These are phyloP conservation scores for Philaenus spumarius DNA, from an alignment of 1,140 invertebrate species.

Conservation along the genomic window DNA sequence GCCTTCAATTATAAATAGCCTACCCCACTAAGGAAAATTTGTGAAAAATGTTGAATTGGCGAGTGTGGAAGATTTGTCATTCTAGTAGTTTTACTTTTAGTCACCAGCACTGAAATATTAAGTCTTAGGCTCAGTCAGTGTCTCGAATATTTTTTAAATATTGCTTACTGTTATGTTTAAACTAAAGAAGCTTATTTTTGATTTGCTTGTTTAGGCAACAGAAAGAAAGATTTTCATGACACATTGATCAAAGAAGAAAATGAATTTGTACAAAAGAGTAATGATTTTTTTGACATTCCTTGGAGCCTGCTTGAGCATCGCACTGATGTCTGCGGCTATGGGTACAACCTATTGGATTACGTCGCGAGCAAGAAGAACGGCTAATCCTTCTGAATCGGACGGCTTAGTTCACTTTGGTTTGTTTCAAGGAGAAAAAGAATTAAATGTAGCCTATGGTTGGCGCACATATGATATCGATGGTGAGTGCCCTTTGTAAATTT, in stretches of 20 bases:
- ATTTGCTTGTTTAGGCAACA: no score
- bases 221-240: background rate
- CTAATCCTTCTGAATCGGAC: slow-evolving; percentile 61
- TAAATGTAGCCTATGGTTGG: slow-evolving; percentile 77
- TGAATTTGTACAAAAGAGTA: slow-evolving; percentile 58
- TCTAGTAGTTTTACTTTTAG: no score
- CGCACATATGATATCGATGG: slow-evolving; percentile 64
- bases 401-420: slow-evolving; percentile 76
- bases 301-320: slow-evolving; percentile 72
- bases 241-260: slow-evolving; percentile 15
- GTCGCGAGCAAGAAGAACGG: slow-evolving; percentile 59
- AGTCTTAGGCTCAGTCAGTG: no score
- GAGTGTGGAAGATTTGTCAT: no score
- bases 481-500: slow-evolving; percentile 38
- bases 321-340: slow-evolving; percentile 71
- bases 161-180: no score
- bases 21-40: no score
- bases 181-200: no score
- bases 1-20: no score
- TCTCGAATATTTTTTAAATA: no score
- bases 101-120: no score
- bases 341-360: slow-evolving; percentile 86
- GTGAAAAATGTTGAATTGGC: no score
- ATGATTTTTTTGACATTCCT: slow-evolving; percentile 87
- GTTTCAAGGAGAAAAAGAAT: slow-evolving; percentile 72